Conservation (phyloP, 2,113 vertebrate species). For the Bufo gargarizans region DNA sequence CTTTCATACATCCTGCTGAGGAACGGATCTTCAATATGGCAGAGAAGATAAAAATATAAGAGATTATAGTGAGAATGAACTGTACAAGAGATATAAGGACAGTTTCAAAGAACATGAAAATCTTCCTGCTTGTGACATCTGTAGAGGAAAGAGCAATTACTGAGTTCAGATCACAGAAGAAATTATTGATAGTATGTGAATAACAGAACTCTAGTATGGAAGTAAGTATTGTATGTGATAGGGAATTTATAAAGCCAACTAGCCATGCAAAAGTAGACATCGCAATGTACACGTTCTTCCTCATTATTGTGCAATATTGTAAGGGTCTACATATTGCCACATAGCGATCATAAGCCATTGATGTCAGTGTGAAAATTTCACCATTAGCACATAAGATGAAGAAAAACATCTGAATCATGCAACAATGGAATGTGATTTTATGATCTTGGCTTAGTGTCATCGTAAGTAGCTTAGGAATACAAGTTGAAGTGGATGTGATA, state of each 20-base stretch:
- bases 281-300: not conserved
- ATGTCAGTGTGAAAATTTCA: slow-evolving; percentile 57
- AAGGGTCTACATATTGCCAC: slow-evolving; percentile 60
- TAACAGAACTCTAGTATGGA: slow-evolving; percentile 61
- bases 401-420: slow-evolving; percentile 59
- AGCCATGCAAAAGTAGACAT: slow-evolving; percentile 54
- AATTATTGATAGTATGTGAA: slow-evolving; percentile 61
- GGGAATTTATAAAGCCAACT: slow-evolving; percentile 43
- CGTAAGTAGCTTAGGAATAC: not conserved
- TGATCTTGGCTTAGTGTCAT: slow-evolving; percentile 20
- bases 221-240: slow-evolving; percentile 54
- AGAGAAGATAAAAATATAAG: slow-evolving; percentile 60
- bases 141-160: slow-evolving; percentile 64
- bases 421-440: slow-evolving; percentile 52
- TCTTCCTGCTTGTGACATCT: slow-evolving; percentile 5
- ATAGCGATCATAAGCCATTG: slow-evolving; percentile 61
- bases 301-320: slow-evolving; percentile 52
- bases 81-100: slow-evolving; percentile 57
- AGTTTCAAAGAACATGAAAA: slow-evolving; percentile 53
- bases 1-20: slow-evolving; percentile 60
- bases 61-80: slow-evolving; percentile 57
- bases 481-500: not conserved
- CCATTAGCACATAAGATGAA: slow-evolving; percentile 50
- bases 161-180: slow-evolving; percentile 63
- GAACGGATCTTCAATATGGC: slow-evolving; percentile 59